These are phyloP conservation scores for Peromyscus melanophrys DNA, from an alignment of 2,797 vertebrate genomes.

Conservation along the genomic window DNA sequence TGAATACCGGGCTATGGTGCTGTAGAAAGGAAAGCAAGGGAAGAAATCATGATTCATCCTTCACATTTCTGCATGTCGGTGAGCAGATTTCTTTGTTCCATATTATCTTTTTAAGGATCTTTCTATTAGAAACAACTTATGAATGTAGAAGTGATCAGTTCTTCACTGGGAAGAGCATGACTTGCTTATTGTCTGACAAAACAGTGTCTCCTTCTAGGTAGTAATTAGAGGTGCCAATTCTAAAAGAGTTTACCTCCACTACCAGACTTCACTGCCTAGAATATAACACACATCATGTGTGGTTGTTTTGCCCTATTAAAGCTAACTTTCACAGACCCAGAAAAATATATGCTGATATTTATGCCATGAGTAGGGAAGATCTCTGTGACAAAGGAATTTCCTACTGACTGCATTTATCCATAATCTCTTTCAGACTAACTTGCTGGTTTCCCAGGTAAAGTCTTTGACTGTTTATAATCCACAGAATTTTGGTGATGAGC, in stretches of 20 bases:
- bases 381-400: slow-evolving; percentile 16
- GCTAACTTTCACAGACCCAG: neutral
- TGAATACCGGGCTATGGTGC: neutral
- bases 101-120: neutral
- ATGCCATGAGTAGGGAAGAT: neutral
- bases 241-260: neutral
- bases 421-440: neutral
- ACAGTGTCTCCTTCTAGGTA: neutral
- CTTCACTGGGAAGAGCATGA: neutral
- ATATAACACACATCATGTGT: neutral
- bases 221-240: neutral
- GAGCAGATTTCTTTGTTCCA: neutral
- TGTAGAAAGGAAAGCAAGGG: neutral
- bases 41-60: neutral
- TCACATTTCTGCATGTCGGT: neutral
- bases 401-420: neutral
- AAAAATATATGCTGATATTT: neutral
- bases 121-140: neutral
- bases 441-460: neutral
- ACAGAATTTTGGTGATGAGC: neutral
- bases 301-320: neutral
- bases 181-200: neutral
- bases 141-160: neutral
- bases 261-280: neutral
- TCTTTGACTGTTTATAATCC: neutral